phyloP scores from a whole-genome alignment of 2,113 vertebrate genomes.

The Brachionichthys hirsutus region DNA sequence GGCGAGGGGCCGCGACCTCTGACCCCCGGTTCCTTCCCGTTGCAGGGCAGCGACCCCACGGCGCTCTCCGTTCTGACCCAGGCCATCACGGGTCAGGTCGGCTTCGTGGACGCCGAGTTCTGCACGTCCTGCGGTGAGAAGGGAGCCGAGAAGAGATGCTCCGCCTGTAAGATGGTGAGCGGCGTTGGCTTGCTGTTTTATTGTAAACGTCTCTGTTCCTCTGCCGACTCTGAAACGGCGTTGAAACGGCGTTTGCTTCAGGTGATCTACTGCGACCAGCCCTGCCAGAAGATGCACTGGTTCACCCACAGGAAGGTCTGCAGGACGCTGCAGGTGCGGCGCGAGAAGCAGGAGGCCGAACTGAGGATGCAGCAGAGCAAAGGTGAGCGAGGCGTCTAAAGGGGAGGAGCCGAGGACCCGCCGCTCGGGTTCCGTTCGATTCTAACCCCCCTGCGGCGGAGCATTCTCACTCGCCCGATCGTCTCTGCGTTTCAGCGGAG shows the following conservation, averaged over 20 bases:
- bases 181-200: too few relatives aligned
- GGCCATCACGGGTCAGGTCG: constrained; percentile 96
- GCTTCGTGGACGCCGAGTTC: constrained; percentile 95
- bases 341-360: constrained; percentile 86
- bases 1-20: too few relatives aligned
- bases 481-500: constrained; percentile 56
- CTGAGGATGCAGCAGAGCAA: constrained; percentile 76
- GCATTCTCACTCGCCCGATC: too few relatives aligned
- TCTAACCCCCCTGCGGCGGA: too few relatives aligned
- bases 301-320: constrained; percentile 96
- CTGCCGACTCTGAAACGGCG: too few relatives aligned
- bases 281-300: constrained; percentile 96
- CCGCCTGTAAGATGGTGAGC: constrained; percentile 94
- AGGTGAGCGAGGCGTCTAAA: constrained; percentile 67
- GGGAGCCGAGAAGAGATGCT: constrained; percentile 93
- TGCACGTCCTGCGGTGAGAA: constrained; percentile 96
- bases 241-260: too few relatives aligned
- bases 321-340: constrained; percentile 85
- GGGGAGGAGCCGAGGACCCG: too few relatives aligned
- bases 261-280: constrained; percentile 92
- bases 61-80: constrained; percentile 96
- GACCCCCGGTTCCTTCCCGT: background rate
- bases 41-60: constrained; percentile 93
- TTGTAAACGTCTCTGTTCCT: too few relatives aligned
- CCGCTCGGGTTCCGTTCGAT: too few relatives aligned